Conservation (phyloP, 2,797 vertebrate species). For the Neosalanx taihuensis region DNA sequence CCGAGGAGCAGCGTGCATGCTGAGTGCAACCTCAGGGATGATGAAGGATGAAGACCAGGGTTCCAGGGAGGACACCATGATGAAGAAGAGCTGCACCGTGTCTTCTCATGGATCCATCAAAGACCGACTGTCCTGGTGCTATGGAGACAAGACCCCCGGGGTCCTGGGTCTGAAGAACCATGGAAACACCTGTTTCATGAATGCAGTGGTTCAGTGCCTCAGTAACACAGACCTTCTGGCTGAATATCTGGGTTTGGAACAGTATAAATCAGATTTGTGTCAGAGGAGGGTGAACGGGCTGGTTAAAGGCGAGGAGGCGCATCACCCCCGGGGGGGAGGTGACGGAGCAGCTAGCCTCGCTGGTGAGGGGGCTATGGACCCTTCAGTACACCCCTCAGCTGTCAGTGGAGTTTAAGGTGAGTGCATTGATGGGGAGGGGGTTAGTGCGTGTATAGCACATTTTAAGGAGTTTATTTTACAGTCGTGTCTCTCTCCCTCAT, state of each 20-base stretch:
- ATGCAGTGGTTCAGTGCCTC: conserved; percentile 91
- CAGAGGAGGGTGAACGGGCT: conserved; percentile 49
- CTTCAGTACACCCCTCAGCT: conserved; percentile 88
- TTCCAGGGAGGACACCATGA: conserved; percentile 35
- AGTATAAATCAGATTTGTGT: conserved; percentile 63
- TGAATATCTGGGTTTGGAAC: conserved; percentile 84
- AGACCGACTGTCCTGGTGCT: conserved; percentile 66
- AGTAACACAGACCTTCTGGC: conserved; percentile 91
- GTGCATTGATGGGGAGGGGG: not conserved
- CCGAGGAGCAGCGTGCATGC: conserved; percentile 44
- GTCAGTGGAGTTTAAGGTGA: conserved; percentile 91
- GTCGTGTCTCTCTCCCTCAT: conserved; percentile 2
- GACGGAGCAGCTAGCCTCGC: conserved; percentile 83
- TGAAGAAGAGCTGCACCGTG: conserved; percentile 55
- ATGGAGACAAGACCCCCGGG: conserved; percentile 78
- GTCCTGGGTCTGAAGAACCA: conserved; percentile 88
- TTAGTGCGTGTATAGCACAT: not conserved
- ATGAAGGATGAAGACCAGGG: conserved; percentile 43
- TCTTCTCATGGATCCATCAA: conserved; percentile 60
- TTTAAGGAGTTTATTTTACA: not conserved
- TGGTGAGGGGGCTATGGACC: conserved; percentile 89
- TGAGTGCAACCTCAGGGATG: conserved; percentile 44
- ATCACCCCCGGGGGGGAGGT: conserved; percentile 77
- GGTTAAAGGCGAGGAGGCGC: conserved; percentile 26
- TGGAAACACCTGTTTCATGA: conserved; percentile 95